Conservation (phyloP, 2,797 vertebrate genomes). For the Acanthurus tractus region DNA sequence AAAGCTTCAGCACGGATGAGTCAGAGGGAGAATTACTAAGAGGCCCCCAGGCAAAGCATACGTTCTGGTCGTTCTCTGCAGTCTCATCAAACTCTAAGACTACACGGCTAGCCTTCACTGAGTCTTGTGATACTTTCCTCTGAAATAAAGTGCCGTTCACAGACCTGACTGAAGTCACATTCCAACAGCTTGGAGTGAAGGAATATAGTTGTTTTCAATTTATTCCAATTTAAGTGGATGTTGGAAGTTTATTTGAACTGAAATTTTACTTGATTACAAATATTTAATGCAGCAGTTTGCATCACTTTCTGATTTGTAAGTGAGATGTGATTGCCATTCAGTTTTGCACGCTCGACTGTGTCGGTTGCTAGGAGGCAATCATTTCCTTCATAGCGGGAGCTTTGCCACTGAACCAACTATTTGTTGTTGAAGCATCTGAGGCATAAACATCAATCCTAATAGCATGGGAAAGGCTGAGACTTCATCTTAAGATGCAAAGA, state of each 20-base stretch:
- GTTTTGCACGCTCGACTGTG: constrained; percentile 59
- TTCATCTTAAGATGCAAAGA: constrained; percentile 67
- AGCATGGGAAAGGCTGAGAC: constrained; percentile 62
- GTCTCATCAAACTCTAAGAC: constrained; percentile 73
- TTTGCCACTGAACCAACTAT: constrained; percentile 70
- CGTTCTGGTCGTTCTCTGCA: constrained; percentile 72
- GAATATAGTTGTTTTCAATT: constrained; percentile 47
- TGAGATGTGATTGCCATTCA: constrained; percentile 77
- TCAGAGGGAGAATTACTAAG: constrained; percentile 73
- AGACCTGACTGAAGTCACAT: constrained; percentile 39
- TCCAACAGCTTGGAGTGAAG: constrained; percentile 23
- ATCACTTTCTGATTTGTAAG: constrained; percentile 74
- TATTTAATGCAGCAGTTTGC: constrained; percentile 70
- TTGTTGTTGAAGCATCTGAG: constrained; percentile 78
- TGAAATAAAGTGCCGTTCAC: constrained; percentile 51
- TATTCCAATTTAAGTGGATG: constrained; percentile 47
- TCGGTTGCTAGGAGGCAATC: constrained; percentile 74
- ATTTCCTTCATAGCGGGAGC: constrained; percentile 74
- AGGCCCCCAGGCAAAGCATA: constrained; percentile 65
- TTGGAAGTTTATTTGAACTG: constrained; percentile 54
- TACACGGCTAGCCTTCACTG: constrained; percentile 53
- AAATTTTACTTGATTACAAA: constrained; percentile 75
- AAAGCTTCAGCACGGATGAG: constrained; percentile 72
- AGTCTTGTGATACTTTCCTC: constrained; percentile 52
- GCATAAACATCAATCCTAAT: constrained; percentile 80